Percentiles rank a stretch among this genome's conserved stretches.
Conservation (phyloP, 2,113 vertebrate genomes). For the Uria aalge region DNA sequence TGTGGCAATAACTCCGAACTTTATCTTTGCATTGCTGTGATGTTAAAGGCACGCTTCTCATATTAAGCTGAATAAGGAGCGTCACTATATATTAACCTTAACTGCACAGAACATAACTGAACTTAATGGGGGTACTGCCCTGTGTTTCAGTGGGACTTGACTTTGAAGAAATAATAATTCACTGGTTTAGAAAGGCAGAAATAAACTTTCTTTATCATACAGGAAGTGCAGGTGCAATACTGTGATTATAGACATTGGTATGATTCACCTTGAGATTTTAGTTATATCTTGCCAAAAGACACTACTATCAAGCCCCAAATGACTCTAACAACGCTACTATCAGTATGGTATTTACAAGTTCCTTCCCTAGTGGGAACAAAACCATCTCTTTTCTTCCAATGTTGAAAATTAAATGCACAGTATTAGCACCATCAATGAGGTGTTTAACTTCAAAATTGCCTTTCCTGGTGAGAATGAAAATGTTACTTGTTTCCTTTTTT, state of each 20-base stretch:
- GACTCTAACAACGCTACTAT: constrained; percentile 38
- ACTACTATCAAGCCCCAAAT: constrained; percentile 48
- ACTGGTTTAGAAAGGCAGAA: constrained; percentile 37
- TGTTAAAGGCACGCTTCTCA: not conserved
- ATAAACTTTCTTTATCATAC: constrained; percentile 29
- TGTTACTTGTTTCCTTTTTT: constrained; percentile 57
- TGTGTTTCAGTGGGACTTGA: constrained; percentile 5
- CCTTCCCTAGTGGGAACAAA: constrained; percentile 60
- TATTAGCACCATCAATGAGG: constrained; percentile 63
- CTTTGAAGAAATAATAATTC: constrained; percentile 50
- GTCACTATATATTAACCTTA: constrained; percentile 4
- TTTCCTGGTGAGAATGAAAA: constrained; percentile 72
- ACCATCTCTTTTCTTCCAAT: constrained; percentile 60
- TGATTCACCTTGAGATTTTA: constrained; percentile 48
- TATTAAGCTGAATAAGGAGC: constrained; percentile 20
- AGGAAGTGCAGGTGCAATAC: not conserved
- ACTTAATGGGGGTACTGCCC: constrained; percentile 33
- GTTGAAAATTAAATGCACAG: constrained; percentile 69
- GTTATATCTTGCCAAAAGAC: constrained; percentile 53
- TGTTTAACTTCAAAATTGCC: constrained; percentile 73
- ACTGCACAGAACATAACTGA: not conserved
- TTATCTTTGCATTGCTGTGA: not conserved
- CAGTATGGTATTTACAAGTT: constrained; percentile 61
- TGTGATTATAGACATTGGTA: not conserved
- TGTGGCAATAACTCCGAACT: not conserved